Base-by-base conservation (phyloP, 1,140 invertebrate genomes). In the Nasonia longicornis region DNA sequence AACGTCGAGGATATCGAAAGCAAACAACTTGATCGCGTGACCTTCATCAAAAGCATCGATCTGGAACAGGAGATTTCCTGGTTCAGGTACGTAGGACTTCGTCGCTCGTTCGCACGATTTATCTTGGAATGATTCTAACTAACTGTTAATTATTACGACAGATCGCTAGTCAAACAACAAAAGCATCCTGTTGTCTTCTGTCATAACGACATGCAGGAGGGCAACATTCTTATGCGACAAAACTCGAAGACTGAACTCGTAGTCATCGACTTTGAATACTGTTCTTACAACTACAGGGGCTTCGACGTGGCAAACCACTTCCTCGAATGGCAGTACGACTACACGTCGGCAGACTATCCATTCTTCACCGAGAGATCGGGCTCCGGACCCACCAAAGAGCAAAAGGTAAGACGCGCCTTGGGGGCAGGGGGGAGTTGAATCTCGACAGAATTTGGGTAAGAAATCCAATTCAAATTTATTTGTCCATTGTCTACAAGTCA, bases 301-400 rank as follows among this genome's bases (percentile, higher is more conserved):
- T 99, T 98, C 91, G 98, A 99, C 90, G 91, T 99, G 78, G 98
- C 97, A 3, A 99, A 99, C 91, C 98, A 99, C 88, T 98, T 99
- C 89, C 93, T 96, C 83, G 98, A 99, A 90, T 99, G 97, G 97
- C 94, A 93, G 10, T 98, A 96, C 89, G 96, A 98, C 87, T 99
- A 99, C 89, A 96, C 94, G 0, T 93, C 94, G 76, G 89, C 93
- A 0, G 92, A 95, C 69, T 93, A 94, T 87, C 97, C 97, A 2
- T 96, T 95, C 90, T 99, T 95, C 87, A 92, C 91, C 73, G 94
- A 95, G 83, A 90, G 92, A 69, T 90, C 90, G 4, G 92, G 94
- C 31, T 92, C 94, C 83, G 96, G 94, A 86, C 96, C 98, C 0
- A 94, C 92, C 16, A 91, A 93, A 80, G 93, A 96, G 80, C 95